Evolutionary conservation across 2,888 invertebrate species (phyloP).

Genomic region (Zygothrica quintamaculata): DNA sequence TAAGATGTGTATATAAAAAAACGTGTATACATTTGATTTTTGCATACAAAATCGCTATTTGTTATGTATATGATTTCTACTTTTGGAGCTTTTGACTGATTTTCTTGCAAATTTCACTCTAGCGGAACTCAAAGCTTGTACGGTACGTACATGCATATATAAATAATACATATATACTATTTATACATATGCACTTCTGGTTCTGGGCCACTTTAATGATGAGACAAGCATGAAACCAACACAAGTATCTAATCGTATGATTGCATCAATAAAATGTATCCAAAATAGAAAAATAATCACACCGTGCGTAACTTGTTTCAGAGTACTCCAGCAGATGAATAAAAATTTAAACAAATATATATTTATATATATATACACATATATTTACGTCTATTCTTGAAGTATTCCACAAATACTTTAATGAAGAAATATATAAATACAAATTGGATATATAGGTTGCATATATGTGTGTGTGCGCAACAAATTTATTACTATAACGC

Average conservation of each 20-base stretch:
- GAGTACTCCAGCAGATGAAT: conserved; percentile 15
- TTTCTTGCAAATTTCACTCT: conserved; percentile 12
- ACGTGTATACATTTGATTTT: background rate
- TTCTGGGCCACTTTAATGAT: conserved; percentile 2
- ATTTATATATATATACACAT: conserved; percentile 4
- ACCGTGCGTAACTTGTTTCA: conserved; percentile 9
- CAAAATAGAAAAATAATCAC: conserved; percentile 26
- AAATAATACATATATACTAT: too few species aligned
- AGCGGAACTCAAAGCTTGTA: background rate
- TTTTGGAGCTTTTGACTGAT: background rate
- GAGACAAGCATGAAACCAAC: background rate
- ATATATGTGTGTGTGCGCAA: background rate
- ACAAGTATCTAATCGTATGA: conserved; percentile 1
- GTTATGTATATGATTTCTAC: background rate
- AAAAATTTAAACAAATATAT: background rate
- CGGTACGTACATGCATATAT: background rate
- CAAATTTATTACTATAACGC: background rate
- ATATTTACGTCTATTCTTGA: conserved; percentile 1
- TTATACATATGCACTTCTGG: conserved; percentile 6
- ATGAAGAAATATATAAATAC: background rate
- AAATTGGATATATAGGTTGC: background rate
- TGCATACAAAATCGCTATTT: background rate
- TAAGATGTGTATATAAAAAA: background rate
- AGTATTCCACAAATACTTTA: background rate
- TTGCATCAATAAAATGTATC: conserved; percentile 1